Evolutionary conservation across 92 coral and sea anemone genomes (phyloP), one percentile per base, ranked within the genome.

Genomic region (Nematostella vectensis): DNA sequence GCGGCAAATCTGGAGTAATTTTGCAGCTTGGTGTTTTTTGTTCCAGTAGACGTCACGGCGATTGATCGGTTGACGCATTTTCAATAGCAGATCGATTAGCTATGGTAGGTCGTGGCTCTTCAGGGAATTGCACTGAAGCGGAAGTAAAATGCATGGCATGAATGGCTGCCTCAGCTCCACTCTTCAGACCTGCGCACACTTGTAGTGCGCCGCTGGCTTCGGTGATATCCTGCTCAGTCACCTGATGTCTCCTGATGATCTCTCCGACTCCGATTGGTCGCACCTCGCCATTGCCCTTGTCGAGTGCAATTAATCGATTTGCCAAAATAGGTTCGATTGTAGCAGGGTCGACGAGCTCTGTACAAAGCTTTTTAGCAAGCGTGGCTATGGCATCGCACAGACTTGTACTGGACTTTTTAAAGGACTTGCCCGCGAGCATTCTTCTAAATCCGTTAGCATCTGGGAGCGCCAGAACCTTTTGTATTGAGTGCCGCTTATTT

Each of bases 101-200:
- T n/a, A n/a, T n/a, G n/a, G n/a, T n/a, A n/a, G n/a, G n/a, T n/a
- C n/a, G n/a, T n/a, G n/a, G n/a, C n/a, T n/a, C n/a, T n/a, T n/a
- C n/a, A n/a, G n/a, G n/a, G n/a, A n/a, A n/a, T n/a, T n/a, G n/a
- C n/a, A n/a, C 29, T 15, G 29, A 26, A 38, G 27, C 23, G 29
- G 50, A 63, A 4, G 50, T 15, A 15, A 11, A 1, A 28, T 24
- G 42, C 69, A 50, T 30, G 25, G 69, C 48, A 24, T 63, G 59
- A 15, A 48, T 48, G 27, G 48, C 69, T 6, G 48, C 69, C n/a
- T 47, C 33, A 3, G 17, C 31, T 43, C 38, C 59, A 6, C 2
- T 28, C 27, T 43, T 63, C 0, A 9, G 72, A 11, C 61, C 72
- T 23, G 74, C 74, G n/a, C 80, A 56, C 15, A 74, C 59, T 36